These are phyloP conservation scores for Menidia beryllina DNA, from an alignment of 2,113 vertebrate species.

Conservation along the genomic window DNA sequence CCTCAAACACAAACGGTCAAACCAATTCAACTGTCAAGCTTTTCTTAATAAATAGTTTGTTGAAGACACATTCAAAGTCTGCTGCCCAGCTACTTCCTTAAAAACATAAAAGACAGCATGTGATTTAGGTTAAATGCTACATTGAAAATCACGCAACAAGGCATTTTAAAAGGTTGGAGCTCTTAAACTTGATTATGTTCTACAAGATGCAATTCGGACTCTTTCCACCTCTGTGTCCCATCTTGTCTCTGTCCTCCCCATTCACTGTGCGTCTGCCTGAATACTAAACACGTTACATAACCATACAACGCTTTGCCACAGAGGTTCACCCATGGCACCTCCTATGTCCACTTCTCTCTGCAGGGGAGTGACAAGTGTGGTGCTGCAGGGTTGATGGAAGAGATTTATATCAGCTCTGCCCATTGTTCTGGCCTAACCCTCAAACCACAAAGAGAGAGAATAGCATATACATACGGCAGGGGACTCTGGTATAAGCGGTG, in stretches of 20 bases:
- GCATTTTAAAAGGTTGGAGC: too few relatives aligned
- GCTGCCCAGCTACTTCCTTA: too few relatives aligned
- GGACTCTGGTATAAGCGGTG: constrained; percentile 15
- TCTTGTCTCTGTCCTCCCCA: constrained; percentile 9
- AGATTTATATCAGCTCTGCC: constrained; percentile 41
- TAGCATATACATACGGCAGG: constrained; percentile 8
- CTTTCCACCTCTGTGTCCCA: constrained; percentile 19
- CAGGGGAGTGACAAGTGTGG: constrained; percentile 57
- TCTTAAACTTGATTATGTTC: too few relatives aligned
- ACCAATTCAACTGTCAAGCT: too few relatives aligned
- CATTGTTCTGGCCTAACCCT: constrained; percentile 35
- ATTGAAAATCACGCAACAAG: too few relatives aligned
- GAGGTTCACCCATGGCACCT: constrained; percentile 53
- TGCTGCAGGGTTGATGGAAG: constrained; percentile 41
- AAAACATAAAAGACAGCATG: too few relatives aligned
- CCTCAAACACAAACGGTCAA: too few relatives aligned
- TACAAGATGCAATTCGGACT: constrained; percentile 16
- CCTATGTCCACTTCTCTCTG: constrained; percentile 58
- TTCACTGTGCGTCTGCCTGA: constrained; percentile 38
- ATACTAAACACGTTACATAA: constrained; percentile 65
- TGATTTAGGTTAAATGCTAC: too few relatives aligned
- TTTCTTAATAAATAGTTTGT: too few relatives aligned
- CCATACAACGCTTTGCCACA: constrained; percentile 28
- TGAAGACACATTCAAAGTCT: too few relatives aligned
- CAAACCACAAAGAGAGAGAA: constrained; percentile 18